Percentiles rank a stretch among this genome's conserved stretches.
Evolutionary conservation across 2,888 invertebrate genomes (phyloP).

Genomic region (Heliconius aoede): DNA sequence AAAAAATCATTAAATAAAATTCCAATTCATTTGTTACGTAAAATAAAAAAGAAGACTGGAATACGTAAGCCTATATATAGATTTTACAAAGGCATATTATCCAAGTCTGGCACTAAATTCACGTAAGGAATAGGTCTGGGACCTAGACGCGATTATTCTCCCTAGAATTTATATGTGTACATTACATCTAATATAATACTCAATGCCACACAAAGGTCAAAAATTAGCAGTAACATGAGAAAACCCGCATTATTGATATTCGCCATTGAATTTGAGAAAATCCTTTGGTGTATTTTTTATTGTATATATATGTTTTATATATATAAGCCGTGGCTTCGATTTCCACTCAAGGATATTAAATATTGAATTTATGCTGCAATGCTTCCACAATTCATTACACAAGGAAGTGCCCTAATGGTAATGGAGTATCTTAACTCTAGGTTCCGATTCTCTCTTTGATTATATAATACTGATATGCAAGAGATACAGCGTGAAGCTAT

Average conservation of each 20-base stretch:
- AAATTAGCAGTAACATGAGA: neutral
- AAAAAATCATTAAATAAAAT: neutral
- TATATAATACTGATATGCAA: neutral
- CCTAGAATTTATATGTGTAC: conserved; percentile 22
- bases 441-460: no score
- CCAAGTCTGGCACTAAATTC: conserved; percentile 9
- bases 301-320: no score
- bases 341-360: no score
- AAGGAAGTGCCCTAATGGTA: no score
- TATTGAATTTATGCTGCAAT: no score
- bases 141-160: conserved; percentile 15
- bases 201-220: conserved; percentile 3
- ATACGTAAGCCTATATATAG: conserved; percentile 5
- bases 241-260: neutral
- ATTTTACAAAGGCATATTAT: neutral
- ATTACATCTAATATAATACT: conserved; percentile 15
- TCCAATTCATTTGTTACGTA: neutral
- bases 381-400: no score
- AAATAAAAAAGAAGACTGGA: neutral
- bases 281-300: neutral
- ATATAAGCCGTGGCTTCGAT: no score
- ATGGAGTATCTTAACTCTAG: no score
- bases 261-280: neutral
- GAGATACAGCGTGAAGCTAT: no score
- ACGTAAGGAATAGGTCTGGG: neutral